These are phyloP conservation scores for Melipona bicolor DNA, from an alignment of 2,888 invertebrate species.

Conservation along the genomic window DNA sequence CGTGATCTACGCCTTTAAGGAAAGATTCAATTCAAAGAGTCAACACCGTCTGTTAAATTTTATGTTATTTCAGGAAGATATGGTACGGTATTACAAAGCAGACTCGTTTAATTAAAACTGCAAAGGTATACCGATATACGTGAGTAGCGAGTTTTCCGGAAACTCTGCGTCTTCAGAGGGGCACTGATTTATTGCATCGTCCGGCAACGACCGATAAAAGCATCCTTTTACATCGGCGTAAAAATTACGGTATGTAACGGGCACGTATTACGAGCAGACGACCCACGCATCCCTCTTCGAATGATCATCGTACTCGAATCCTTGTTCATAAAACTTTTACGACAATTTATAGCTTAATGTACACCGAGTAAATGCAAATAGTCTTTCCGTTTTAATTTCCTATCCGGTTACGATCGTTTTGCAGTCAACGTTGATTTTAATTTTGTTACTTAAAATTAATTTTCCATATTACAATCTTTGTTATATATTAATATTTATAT, in stretches of 20 bases:
- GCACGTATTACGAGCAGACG: constrained; percentile 54
- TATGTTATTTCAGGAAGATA: background rate
- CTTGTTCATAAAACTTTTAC: constrained; percentile 58
- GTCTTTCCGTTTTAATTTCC: constrained; percentile 3
- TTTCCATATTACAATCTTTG: background rate
- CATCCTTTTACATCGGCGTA: constrained; percentile 48
- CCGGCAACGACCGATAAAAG: constrained; percentile 49
- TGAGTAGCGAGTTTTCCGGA: constrained; percentile 25
- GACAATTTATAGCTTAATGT: constrained; percentile 59
- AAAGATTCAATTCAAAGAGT: background rate
- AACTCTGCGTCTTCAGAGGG: constrained; percentile 32
- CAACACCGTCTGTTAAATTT: background rate
- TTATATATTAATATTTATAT: constrained; percentile 3
- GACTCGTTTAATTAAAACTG: constrained; percentile 26
- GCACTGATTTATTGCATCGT: constrained; percentile 57
- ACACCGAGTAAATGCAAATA: constrained; percentile 32
- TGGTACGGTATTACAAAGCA: background rate
- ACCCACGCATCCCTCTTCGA: constrained; percentile 47
- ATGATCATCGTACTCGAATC: constrained; percentile 49
- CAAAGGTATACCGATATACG: background rate
- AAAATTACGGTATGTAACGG: constrained; percentile 49
- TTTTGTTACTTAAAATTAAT: constrained; percentile 21
- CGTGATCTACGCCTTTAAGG: too few species aligned
- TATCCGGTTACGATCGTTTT: background rate
- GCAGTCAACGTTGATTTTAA: background rate